Conservation (phyloP, 2,113 vertebrate genomes). For the Passer montanus region DNA sequence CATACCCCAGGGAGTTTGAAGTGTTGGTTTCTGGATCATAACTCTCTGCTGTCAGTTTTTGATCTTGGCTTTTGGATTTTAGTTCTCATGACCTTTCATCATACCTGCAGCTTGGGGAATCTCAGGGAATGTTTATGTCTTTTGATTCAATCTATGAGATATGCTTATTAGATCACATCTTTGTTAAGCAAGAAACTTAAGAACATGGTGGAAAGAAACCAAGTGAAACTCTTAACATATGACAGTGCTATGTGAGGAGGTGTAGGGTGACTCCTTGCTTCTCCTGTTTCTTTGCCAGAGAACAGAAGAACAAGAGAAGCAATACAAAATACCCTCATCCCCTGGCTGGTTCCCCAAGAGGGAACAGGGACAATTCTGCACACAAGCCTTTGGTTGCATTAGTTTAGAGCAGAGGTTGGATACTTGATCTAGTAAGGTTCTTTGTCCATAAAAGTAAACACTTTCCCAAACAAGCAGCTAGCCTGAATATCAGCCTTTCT, state of each 20-base stretch:
- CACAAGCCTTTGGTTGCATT: not conserved
- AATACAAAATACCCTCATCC: not conserved
- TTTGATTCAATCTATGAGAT: not conserved
- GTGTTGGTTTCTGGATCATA: not conserved
- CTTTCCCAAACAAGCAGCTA: not conserved
- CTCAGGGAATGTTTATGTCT: not conserved
- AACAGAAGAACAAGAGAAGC: not conserved
- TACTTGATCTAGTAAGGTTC: not conserved
- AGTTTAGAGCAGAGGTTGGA: not conserved
- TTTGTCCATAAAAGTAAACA: not conserved
- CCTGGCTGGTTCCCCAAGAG: not conserved
- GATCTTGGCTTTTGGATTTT: not conserved
- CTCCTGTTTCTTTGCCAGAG: not conserved
- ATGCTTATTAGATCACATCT: not conserved
- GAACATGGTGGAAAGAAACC: not conserved
- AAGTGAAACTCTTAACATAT: not conserved
- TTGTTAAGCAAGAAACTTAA: not conserved
- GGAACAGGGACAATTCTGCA: not conserved
- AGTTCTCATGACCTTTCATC: not conserved
- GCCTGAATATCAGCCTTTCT: not conserved
- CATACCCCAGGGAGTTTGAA: not conserved
- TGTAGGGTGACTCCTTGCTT: not conserved
- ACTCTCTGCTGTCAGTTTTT: not conserved
- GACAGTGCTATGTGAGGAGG: not conserved
- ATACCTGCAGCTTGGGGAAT: not conserved